Evolutionary conservation across 2,797 vertebrate genomes (phyloP), one percentile per base, ranked within the genome.

Genomic region (Buphagus erythrorhynchus): DNA sequence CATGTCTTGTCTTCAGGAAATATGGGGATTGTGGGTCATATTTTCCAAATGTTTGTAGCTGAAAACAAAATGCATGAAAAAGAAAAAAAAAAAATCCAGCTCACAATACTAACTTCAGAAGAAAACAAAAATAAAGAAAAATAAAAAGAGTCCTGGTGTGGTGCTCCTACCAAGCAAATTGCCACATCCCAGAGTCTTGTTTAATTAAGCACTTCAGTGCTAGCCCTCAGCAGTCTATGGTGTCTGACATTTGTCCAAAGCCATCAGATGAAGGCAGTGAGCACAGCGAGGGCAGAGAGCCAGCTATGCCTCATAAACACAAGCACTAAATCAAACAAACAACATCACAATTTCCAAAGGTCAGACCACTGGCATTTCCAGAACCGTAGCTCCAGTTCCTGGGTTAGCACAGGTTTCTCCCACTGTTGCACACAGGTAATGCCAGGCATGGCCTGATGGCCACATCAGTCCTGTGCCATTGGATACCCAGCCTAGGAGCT

Each of bases 161-260:
- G 12, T 72, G 82, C 29, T 77, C 66, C 65, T 46, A 8, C 62
- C 61, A 58, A 42, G 38, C 74, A 94, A 83, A 88, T 58, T 81
- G 67, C 42, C 16, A 7, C 33, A 68, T 87, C 95, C 90, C 75
- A 28, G 55, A 80, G 75, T 54, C 69, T 94, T 54, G 55, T 81
- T 93, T 95, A 95, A 95, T 97, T 95, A 94, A 94, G 73, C 77
- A 55, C 91, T 96, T 95, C 72, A 86, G 68, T 80, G 74, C 84
- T 65, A 58, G 59, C 77, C 89, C 68, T 42, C 58, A 57, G 63
- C 48, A 74, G 71, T 73, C 58, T 31, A 0, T 62, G 77, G 58
- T 87, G 86, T 54, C 83, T 91, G 72, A 92, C 82, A 85, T 74
- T 83, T 96, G 93, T 87, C 95, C 94, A 94, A 81, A 83, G 89